phyloP scores from a whole-genome alignment of 2,797 vertebrate genomes.

The Apogon talboti region DNA sequence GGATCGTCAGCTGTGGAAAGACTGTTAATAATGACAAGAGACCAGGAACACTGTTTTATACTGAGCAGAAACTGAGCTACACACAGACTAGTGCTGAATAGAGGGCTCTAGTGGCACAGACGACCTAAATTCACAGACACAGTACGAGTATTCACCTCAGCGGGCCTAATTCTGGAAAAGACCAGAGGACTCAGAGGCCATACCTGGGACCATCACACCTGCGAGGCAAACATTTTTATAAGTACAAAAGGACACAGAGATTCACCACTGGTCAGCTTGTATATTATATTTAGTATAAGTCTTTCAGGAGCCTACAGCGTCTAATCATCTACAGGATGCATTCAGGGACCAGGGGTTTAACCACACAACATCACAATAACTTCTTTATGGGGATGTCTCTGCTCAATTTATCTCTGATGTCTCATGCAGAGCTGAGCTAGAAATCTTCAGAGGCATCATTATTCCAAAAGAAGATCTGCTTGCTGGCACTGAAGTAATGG shows the following conservation, averaged over 20 bases:
- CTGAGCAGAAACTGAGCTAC: slow-evolving; percentile 23
- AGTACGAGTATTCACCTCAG: slow-evolving; percentile 76
- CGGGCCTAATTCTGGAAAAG: slow-evolving; percentile 84
- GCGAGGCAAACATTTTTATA: slow-evolving; percentile 72
- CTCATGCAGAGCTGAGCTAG: slow-evolving; percentile 19
- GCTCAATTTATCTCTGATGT: slow-evolving; percentile 38
- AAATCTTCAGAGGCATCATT: slow-evolving; percentile 58
- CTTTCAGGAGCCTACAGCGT: slow-evolving; percentile 21
- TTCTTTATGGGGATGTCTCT: slow-evolving; percentile 11
- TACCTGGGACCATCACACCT: slow-evolving; percentile 84
- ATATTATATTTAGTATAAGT: not conserved
- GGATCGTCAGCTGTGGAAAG: slow-evolving; percentile 11
- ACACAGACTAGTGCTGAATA: slow-evolving; percentile 48
- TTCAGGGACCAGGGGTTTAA: slow-evolving; percentile 17
- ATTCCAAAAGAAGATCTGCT: slow-evolving; percentile 53
- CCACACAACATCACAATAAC: slow-evolving; percentile 29
- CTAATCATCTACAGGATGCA: slow-evolving; percentile 10
- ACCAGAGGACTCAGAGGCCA: slow-evolving; percentile 83
- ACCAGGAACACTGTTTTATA: slow-evolving; percentile 20
- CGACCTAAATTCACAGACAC: slow-evolving; percentile 59
- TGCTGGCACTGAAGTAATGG: slow-evolving; percentile 54
- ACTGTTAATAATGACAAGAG: slow-evolving; percentile 28
- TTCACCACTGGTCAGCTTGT: slow-evolving; percentile 2
- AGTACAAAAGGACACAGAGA: slow-evolving; percentile 54
- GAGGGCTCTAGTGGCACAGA: slow-evolving; percentile 44